Conservation (phyloP, 2,113 vertebrate genomes). For the Astatotilapia flaviijosephi region DNA sequence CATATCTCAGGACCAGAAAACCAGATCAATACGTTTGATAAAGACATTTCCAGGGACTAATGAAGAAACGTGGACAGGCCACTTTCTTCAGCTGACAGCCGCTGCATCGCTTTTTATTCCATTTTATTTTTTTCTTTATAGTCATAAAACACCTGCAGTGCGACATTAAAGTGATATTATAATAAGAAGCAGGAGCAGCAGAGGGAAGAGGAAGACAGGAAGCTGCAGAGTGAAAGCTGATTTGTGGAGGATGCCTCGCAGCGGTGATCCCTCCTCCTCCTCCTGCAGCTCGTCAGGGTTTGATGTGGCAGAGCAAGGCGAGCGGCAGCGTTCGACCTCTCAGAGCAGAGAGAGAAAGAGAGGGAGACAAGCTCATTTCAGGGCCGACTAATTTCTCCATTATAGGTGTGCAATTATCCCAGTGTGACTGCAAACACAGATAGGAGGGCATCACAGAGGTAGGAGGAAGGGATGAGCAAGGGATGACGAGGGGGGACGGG, state of each 20-base stretch:
- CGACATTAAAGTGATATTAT: constrained; percentile 45
- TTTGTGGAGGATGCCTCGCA: constrained; percentile 46
- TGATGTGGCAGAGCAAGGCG: constrained; percentile 49
- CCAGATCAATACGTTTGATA: neutral
- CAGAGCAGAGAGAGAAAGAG: constrained; percentile 7
- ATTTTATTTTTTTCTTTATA: neutral
- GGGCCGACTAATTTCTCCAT: constrained; percentile 73
- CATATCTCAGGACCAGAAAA: neutral
- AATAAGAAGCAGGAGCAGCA: constrained; percentile 34
- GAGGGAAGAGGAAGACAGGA: constrained; percentile 16
- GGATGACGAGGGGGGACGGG: neutral
- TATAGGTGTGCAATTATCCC: constrained; percentile 70
- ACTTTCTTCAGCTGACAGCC: neutral
- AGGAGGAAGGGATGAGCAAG: constrained; percentile 13
- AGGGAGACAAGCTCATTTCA: constrained; percentile 67
- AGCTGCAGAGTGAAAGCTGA: constrained; percentile 47
- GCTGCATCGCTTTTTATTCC: neutral
- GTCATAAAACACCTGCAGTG: constrained; percentile 51
- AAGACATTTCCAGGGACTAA: neutral
- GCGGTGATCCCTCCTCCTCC: constrained; percentile 32
- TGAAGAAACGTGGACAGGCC: neutral
- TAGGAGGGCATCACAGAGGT: constrained; percentile 36
- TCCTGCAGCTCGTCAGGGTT: constrained; percentile 23
- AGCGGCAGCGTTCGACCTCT: neutral
- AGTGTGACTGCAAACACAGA: constrained; percentile 61